These are phyloP conservation scores for Bathynomus jamesi DNA, from an alignment of 1,140 invertebrate genomes.

Conservation along the genomic window DNA sequence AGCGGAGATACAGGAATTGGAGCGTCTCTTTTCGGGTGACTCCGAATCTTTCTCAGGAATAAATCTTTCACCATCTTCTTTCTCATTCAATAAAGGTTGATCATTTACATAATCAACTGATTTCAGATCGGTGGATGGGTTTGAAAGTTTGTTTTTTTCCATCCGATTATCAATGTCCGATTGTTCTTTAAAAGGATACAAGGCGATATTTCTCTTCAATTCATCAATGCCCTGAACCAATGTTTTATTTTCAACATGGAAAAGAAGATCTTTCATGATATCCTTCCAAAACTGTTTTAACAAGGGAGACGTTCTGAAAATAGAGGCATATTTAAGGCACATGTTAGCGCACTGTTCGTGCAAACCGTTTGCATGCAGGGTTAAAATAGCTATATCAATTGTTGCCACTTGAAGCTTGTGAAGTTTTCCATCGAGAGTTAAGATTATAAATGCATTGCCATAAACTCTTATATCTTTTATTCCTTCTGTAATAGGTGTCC, in stretches of 20 bases:
- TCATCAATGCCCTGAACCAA: no score
- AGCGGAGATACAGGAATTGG: no score
- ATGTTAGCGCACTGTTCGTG: not conserved
- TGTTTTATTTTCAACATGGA: not conserved
- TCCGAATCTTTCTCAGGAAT: not conserved
- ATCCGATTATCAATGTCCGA: no score
- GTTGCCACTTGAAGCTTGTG: not conserved
- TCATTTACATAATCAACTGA: no score
- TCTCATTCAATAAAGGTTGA: no score
- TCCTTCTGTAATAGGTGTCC: not conserved
- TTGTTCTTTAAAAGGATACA: no score
- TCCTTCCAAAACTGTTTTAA: not conserved
- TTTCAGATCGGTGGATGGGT: no score
- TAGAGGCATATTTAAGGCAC: not conserved
- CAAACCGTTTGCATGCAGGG: not conserved
- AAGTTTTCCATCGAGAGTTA: not conserved
- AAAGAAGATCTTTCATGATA: not conserved
- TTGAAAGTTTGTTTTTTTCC: no score
- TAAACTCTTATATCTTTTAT: not conserved
- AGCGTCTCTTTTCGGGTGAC: no score
- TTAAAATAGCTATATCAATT: not conserved
- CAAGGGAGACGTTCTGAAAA: not conserved
- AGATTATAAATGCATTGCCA: not conserved
- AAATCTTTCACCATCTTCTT: no score
- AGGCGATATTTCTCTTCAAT: no score